A percentile compares a stretch with the other conserved stretches of the same genome.
These are phyloP conservation scores for Micromussa lordhowensis DNA, from an alignment of 92 coral and sea anemone genomes.

Conservation along the genomic window DNA sequence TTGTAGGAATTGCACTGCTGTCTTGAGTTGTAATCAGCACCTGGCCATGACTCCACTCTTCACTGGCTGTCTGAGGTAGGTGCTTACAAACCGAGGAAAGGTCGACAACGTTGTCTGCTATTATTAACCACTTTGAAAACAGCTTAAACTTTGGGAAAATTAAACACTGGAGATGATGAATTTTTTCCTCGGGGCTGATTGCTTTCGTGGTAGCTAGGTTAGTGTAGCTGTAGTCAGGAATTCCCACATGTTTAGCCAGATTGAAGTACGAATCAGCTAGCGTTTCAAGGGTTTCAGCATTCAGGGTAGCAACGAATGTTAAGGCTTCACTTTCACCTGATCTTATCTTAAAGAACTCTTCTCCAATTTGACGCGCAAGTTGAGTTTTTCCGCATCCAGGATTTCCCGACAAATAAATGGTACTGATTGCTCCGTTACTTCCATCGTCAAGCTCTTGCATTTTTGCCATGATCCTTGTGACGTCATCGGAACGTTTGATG, in stretches of 20 bases:
- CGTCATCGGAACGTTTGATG: slow-evolving; percentile 23
- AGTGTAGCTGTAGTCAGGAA: background rate
- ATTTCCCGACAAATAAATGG: slow-evolving; percentile 41
- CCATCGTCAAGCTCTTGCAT: slow-evolving; percentile 14
- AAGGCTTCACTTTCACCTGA: background rate
- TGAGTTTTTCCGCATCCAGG: slow-evolving; percentile 61
- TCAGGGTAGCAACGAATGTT: slow-evolving; percentile 31
- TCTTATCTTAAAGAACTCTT: slow-evolving; percentile 6
- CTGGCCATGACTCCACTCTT: slow-evolving; percentile 40
- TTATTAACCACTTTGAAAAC: slow-evolving; percentile 40
- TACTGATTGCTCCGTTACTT: slow-evolving; percentile 23
- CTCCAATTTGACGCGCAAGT: slow-evolving; percentile 56
- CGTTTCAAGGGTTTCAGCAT: slow-evolving; percentile 33
- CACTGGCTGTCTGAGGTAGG: slow-evolving; percentile 28
- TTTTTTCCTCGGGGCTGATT: background rate
- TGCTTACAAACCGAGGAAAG: background rate
- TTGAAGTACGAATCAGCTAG: slow-evolving; percentile 15
- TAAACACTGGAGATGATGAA: background rate
- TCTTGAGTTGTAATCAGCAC: slow-evolving; percentile 55
- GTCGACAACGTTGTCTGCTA: slow-evolving; percentile 45
- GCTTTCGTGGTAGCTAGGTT: background rate
- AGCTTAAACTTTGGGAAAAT: background rate
- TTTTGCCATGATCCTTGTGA: slow-evolving; percentile 4
- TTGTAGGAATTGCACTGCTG: background rate
- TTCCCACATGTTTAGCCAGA: slow-evolving; percentile 21